These are phyloP conservation scores for Tipula helvola DNA, from an alignment of 2,888 invertebrate species.

Conservation along the genomic window DNA sequence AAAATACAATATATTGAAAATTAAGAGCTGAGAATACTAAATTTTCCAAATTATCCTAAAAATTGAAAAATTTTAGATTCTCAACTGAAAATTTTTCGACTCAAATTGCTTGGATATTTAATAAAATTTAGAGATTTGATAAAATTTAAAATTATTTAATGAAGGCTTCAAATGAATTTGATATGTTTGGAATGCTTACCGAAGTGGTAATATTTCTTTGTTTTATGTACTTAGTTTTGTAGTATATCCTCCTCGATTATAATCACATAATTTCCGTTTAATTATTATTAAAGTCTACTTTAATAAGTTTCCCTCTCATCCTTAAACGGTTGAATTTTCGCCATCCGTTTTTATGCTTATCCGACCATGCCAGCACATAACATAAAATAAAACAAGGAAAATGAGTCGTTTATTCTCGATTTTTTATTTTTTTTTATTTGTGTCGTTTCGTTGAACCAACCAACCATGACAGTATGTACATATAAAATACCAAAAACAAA, in stretches of 20 bases:
- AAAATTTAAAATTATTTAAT: too few species aligned
- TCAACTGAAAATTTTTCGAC: too few species aligned
- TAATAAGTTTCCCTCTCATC: not conserved
- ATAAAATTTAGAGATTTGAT: too few species aligned
- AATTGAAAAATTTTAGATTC: too few species aligned
- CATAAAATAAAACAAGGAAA: not conserved
- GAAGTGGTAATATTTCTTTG: too few species aligned
- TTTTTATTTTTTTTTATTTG: not conserved
- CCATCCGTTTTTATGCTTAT: not conserved
- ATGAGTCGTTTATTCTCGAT: not conserved
- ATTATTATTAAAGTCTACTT: not conserved
- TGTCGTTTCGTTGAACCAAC: not conserved
- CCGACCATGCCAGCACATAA: not conserved
- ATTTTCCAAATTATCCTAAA: too few species aligned
- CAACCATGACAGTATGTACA: not conserved
- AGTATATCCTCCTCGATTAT: not conserved
- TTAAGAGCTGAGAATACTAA: too few species aligned
- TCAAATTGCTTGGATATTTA: too few species aligned
- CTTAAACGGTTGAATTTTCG: not conserved
- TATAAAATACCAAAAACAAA: not conserved
- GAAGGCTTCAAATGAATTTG: too few species aligned
- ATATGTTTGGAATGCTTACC: too few species aligned
- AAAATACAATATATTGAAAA: too few species aligned
- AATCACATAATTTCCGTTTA: not conserved
- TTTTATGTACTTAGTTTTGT: not conserved